Evolutionary conservation across 1,140 invertebrate species (phyloP).

Genomic region (Musca domestica): DNA sequence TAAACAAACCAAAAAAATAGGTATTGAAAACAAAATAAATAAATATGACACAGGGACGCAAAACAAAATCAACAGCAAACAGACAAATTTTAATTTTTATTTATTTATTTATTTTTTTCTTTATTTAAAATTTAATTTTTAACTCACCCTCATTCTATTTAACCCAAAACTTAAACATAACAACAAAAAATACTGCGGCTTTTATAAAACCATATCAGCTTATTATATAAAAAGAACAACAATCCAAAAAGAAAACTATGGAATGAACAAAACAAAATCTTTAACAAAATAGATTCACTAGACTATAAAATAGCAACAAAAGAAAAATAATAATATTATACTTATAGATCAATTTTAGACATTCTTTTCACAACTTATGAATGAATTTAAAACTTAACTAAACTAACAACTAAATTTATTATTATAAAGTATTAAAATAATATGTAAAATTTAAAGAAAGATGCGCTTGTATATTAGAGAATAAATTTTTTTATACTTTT

Average conservation of each 20-base stretch:
- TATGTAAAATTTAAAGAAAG: no score
- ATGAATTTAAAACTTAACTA: not conserved
- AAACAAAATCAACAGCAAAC: conserved; percentile 4
- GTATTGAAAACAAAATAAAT: not conserved
- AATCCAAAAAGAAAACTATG: not conserved
- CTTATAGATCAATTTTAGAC: no score
- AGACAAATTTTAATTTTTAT: not conserved
- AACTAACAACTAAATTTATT: not conserved
- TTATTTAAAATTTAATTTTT: not conserved
- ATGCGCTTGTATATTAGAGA: no score
- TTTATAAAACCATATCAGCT: conserved; percentile 22
- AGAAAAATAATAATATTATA: no score
- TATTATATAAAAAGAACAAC: conserved; percentile 4
- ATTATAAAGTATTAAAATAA: no score
- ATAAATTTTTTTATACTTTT: no score
- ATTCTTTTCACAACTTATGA: no score
- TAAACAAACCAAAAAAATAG: not conserved
- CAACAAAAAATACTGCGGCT: conserved; percentile 20
- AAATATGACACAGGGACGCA: conserved; percentile 18
- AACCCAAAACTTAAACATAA: not conserved
- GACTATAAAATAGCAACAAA: no score
- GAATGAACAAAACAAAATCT: not conserved
- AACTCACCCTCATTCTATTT: not conserved
- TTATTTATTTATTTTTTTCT: not conserved
- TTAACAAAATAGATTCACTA: not conserved